These are phyloP conservation scores for Clamator glandarius DNA, from an alignment of 2,797 vertebrate species.

Conservation along the genomic window DNA sequence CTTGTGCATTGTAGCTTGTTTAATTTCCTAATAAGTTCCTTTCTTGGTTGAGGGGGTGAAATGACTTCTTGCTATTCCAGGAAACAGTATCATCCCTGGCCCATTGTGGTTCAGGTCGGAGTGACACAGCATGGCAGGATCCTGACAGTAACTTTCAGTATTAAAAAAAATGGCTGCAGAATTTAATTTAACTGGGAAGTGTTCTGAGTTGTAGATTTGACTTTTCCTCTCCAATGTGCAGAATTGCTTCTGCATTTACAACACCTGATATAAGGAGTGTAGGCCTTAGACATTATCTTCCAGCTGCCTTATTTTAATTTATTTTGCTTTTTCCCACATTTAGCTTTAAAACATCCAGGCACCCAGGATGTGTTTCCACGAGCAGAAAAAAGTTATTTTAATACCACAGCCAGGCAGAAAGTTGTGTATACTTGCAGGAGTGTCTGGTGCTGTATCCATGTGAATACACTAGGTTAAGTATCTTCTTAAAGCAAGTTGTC, in stretches of 20 bases:
- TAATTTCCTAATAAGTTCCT: constrained; percentile 49
- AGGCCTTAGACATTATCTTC: neutral
- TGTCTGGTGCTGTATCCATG: rapidly evolving
- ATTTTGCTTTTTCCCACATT: neutral
- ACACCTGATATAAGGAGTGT: neutral
- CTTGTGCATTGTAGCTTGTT: constrained; percentile 10
- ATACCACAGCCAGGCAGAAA: neutral
- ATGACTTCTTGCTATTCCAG: neutral
- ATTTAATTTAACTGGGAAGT: neutral
- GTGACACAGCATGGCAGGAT: neutral
- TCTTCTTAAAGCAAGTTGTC: neutral
- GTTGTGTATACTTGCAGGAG: neutral
- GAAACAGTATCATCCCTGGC: neutral
- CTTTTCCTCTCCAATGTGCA: neutral
- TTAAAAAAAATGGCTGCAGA: neutral
- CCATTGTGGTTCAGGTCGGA: neutral
- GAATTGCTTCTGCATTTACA: neutral
- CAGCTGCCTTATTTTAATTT: neutral
- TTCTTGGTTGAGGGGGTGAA: neutral
- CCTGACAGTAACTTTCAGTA: neutral
- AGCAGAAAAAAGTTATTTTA: neutral
- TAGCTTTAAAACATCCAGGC: neutral
- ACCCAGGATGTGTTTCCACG: neutral
- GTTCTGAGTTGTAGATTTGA: neutral
- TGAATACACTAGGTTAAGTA: neutral